Evolutionary conservation across 2,888 invertebrate species (phyloP), one percentile per base, ranked within the genome.

Genomic region (Chrysotoxum bicinctum): DNA sequence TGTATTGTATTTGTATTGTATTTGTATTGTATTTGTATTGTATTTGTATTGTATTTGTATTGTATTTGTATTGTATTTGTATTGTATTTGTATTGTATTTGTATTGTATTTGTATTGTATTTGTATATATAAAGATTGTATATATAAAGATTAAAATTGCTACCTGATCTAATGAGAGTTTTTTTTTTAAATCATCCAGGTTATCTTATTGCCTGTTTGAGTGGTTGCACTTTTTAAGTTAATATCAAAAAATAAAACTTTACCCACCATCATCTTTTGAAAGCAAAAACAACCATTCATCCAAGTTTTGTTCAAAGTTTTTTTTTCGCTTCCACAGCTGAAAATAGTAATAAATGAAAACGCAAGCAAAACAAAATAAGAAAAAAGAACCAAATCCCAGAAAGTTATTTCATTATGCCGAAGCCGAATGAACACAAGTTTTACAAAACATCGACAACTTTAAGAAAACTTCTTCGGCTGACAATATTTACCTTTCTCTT

Each of bases 361-460:
- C 30, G 10, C 58, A 12, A 58, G 21, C 19, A 60, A 60, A 40
- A 40, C 26, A 40, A 60, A 40, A 60, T 9, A 1, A 40, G 21
- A 37, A 37, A 58, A 37, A 60, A 60, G 5, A 4, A 16, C n/a
- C n/a, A n/a, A 60, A 43, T 40, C n/a, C 23, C 1, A 60, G 37
- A 60, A 60, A 60, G 60, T 60, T 60, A 60, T 43, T 60, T 60
- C 60, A 60, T 60, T 60, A 60, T 60, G 26, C 16, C 40, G 10
- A 16, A 32, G 54, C 2, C 30, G 54, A 54, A 32, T 6, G 40
- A 60, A 60, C 40, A 23, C n/a, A 60, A 60, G 60, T 60, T 60
- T 7, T 14, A 50, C 14, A 50, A 50, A 23, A 60, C 60, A 60
- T 60, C n/a, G 58, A 37, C 37, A 21, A 5, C 23, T 3, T n/a